Evolutionary conservation across 1,140 invertebrate genomes (phyloP), one percentile per base, ranked within the genome.

Genomic region (Magallana gigas): DNA sequence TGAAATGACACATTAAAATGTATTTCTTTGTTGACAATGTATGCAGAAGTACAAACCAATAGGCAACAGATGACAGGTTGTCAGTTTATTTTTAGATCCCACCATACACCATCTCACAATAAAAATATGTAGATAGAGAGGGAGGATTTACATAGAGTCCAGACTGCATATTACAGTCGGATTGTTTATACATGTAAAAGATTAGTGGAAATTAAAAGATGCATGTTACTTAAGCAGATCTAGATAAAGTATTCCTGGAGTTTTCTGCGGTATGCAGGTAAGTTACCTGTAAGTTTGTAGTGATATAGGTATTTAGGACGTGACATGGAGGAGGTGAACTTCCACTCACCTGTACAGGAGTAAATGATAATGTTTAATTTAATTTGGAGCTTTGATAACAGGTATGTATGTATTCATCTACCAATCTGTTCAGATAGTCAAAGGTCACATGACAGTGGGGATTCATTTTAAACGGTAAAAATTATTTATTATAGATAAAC

Each of bases 231-330:
- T 76, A 36, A 76, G 23, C 8, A 12, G 68, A 48, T 36, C 9
- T 76, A 29, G 68, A 76, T 18, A 76, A 11, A 76, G 36, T 29
- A 29, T 29, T 76, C 23, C 36, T 11, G 36, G 68, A 9, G 36
- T 76, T 76, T 76, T 29, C 23, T 12, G 5, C 5, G 36, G 68
- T 76, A 29, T 76, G 68, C 23, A 29, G 5, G 12, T 76, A 48
- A 29, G 8, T 76, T 76, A 76, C 68, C 68, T 76, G 68, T 76
- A 76, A 8, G 68, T 76, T 76, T 23, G 5, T 76, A 76, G 68
- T 76, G 68, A 76, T 12, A 5, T 23, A 36, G 68, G 29, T 76
- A 76, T 76, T 29, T 76, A 76, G 68, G 68, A 36, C 68, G 29
- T 18, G 68, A 76, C 36, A 76, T 36, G 18, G 18, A 29, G 14